A percentile compares a stretch with the other conserved stretches of the same genome.
phyloP scores from a whole-genome alignment of 2,797 vertebrate species.

The Pipistrellus pygmaeus region DNA sequence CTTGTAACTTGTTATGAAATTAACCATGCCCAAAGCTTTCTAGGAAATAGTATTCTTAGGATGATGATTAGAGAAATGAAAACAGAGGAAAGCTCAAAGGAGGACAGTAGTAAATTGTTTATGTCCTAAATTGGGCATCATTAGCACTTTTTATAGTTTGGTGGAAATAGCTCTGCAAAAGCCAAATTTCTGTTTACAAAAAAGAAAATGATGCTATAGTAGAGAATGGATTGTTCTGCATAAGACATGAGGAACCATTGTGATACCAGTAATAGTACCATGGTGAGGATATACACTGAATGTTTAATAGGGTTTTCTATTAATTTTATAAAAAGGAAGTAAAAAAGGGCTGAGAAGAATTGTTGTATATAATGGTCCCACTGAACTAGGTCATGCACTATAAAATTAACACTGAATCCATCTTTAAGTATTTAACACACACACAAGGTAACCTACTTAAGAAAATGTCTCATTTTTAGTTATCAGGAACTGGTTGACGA shows the following conservation, averaged over 20 bases:
- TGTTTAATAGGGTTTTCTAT: slow-evolving; percentile 19
- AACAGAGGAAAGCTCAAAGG: slow-evolving; percentile 41
- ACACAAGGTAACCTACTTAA: background rate
- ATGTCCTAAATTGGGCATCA: slow-evolving; percentile 52
- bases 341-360: background rate
- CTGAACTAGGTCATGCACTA: background rate
- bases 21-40: slow-evolving; percentile 34
- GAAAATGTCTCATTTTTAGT: slow-evolving; percentile 38
- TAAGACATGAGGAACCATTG: background rate
- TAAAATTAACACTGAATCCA: slow-evolving; percentile 31
- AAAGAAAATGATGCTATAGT: slow-evolving; percentile 36
- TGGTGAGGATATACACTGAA: background rate
- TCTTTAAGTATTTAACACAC: slow-evolving; percentile 1
- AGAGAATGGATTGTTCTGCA: background rate
- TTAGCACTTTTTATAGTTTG: slow-evolving; percentile 67
- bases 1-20: slow-evolving; percentile 27
- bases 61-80: slow-evolving; percentile 52
- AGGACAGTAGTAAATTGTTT: slow-evolving; percentile 49
- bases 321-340: background rate
- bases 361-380: background rate
- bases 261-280: background rate
- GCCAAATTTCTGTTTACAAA: slow-evolving; percentile 64
- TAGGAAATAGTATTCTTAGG: slow-evolving; percentile 54
- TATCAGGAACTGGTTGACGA: slow-evolving; percentile 36
- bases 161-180: slow-evolving; percentile 60